Evolutionary conservation across 2,888 invertebrate species (phyloP), one percentile per base, ranked within the genome.

Genomic region (Cheilosia scutellata): DNA sequence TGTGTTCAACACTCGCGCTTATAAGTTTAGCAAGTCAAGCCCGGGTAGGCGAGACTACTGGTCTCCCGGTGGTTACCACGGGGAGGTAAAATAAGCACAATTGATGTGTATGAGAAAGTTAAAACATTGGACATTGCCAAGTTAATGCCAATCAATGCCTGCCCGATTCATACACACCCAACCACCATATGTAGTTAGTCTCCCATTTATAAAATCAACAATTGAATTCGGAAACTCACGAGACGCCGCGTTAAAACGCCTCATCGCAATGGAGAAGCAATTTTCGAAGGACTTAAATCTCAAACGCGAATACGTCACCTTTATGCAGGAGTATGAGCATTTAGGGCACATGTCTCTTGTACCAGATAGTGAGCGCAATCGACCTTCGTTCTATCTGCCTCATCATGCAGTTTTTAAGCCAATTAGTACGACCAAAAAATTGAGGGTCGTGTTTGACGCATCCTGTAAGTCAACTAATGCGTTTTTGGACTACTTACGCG

Each of bases 291-390:
- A 63, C 4, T 2, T 33, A 1, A 44, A 11, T 1, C 13, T 74
- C 3, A 74, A 74, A 27, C 55, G 31, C 37, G n/a, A 74, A 47
- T 57, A 72, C 16, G 13, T 53, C 2, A 40, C 29, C 1, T 53
- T 72, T 33, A 72, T 72, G 51, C 53, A 53, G 6, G 72, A 72
- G 6, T 62, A 72, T 6, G 62, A 72, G 20, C 40, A 27, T 2
- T 20, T 72, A 13, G 60, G 71, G 2, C 58, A 60, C 5, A 71
- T 71, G 49, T n/a, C 11, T 37, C 16, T 53, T 13, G 62, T 72
- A 0, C 51, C 62, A 4, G 1, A 0, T 3, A 20, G 49, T 29
- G 25, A 62, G 2, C 40, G 51, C 0, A 20, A 49, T 27, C 11
- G 31, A 0, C 62, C 60, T 11, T 51, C 60, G 5, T 60, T 51